Conservation (phyloP, 35 echinoderm and acorn worm genomes). For the Acanthaster planci region DNA sequence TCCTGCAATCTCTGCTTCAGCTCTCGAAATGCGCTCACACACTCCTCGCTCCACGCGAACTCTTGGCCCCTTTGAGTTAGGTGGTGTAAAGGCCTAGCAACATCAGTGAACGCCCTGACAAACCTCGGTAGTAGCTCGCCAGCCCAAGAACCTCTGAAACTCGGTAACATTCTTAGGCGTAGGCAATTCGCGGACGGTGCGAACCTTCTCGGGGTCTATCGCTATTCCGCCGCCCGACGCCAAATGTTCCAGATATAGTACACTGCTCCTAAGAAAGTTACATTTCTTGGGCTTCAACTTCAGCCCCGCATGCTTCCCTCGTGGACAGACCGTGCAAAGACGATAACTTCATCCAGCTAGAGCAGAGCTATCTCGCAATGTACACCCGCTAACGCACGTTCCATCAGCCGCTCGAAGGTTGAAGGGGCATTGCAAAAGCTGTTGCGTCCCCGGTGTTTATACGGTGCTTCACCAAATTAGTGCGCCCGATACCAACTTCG, state of each 20-base stretch:
- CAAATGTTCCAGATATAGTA: background rate
- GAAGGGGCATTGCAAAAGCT: too few relatives aligned
- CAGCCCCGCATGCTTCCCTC: background rate
- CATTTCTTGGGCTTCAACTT: conserved; percentile 1
- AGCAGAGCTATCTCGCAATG: background rate
- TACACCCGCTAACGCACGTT: background rate
- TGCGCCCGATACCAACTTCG: background rate
- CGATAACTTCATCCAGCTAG: background rate
- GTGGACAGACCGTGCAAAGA: background rate
- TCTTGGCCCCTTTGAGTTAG: background rate
- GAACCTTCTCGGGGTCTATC: conserved; percentile 36
- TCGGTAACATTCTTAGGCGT: conserved; percentile 19
- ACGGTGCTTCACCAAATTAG: too few relatives aligned
- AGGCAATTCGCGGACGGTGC: conserved; percentile 4
- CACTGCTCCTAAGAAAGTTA: background rate
- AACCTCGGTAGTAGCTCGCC: conserved; percentile 6
- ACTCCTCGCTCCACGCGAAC: conserved; percentile 31
- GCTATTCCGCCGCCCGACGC: background rate
- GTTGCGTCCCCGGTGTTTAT: too few relatives aligned
- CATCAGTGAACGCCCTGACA: background rate
- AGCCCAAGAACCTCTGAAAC: conserved; percentile 33
- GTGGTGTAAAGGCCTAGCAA: background rate
- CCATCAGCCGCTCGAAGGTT: too few relatives aligned
- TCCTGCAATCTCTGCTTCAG: conserved; percentile 6
- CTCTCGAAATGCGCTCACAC: conserved; percentile 24